Evolutionary conservation across 53 echinoderm and acorn worm species (phyloP), one percentile per base, ranked within the genome.

Genomic region (Pentamera pediparva): DNA sequence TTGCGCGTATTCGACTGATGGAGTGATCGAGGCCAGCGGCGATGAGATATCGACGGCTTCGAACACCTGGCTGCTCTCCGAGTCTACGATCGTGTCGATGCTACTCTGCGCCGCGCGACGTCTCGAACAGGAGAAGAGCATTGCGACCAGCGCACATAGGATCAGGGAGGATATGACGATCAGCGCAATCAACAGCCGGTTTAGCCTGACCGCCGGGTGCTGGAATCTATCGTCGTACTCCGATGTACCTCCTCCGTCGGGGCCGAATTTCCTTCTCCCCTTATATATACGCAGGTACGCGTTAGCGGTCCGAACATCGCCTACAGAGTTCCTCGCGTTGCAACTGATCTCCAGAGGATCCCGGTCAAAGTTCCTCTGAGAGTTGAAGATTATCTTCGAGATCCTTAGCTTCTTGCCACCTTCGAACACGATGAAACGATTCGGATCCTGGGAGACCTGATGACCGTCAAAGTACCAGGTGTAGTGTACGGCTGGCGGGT

Each of bases 401-500:
- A 90, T 90, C 37, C 67, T 71, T 35, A 90, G 76, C 19, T 62
- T 70, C 39, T 65, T 79, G n/a, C 90, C 90, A 1, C 72, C 80
- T 6, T 83, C 77, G 15, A 58, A 32, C 9, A 90, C 17, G 32
- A 75, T 48, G 48, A 86, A 90, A 19, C 79, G 76, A 62, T 79
- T 70, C 3, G 90, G 83, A 21, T 84, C 62, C 65, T 90, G 86
- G 3, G 37, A 63, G 19, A 90, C 90, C 12, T 82, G 86, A 58
- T 86, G 83, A 5, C 90, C 90, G 25, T 90, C 90, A 55, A 75
- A 90, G 37, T 81, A 86, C 90, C 90, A 90, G 32, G 30, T 55
- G 61, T 90, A 86, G 39, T 67, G 40, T 7, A 86, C 75, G 24
- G 83, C 64, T 0, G 90, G 86, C 1, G 90, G 90, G 5, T 82